phyloP scores from a whole-genome alignment of 2,797 vertebrate genomes.

The Acanthurus lineatus region DNA sequence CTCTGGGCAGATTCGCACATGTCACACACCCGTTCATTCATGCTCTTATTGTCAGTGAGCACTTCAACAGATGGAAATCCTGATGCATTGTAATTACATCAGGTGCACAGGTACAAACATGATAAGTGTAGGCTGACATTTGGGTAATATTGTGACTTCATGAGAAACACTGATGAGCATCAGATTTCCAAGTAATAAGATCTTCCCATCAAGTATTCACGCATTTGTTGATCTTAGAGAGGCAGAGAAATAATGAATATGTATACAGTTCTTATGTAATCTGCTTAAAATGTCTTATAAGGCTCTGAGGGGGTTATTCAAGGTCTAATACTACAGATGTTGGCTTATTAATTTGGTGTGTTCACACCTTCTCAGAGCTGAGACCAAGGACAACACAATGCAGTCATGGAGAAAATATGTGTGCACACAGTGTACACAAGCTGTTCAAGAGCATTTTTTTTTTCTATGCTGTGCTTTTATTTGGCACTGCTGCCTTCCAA shows the following conservation, averaged over 20 bases:
- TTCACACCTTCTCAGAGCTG: conserved; percentile 70
- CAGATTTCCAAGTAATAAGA: conserved; percentile 4
- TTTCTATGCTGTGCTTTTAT: conserved; percentile 14
- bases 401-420: conserved; percentile 62
- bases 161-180: not conserved
- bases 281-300: not conserved
- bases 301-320: conserved; percentile 2
- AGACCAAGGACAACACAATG: conserved; percentile 27
- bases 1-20: conserved; percentile 53
- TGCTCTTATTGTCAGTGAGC: conserved; percentile 17
- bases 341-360: conserved; percentile 62
- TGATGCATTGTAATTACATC: conserved; percentile 15
- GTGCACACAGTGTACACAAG: conserved; percentile 19
- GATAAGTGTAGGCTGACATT: conserved; percentile 4
- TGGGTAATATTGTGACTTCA: conserved; percentile 18
- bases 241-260: not conserved
- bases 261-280: conserved; percentile 1
- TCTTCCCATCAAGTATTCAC: not conserved
- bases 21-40: conserved; percentile 61
- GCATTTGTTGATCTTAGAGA: not conserved
- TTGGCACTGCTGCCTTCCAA: not conserved
- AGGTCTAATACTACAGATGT: conserved; percentile 73
- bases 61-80: conserved; percentile 34
- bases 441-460: conserved; percentile 41
- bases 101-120: conserved; percentile 60